Evolutionary conservation across 1,140 invertebrate genomes (phyloP), one percentile per base, ranked within the genome.

Genomic region (Tetramorium parvispinum): DNA sequence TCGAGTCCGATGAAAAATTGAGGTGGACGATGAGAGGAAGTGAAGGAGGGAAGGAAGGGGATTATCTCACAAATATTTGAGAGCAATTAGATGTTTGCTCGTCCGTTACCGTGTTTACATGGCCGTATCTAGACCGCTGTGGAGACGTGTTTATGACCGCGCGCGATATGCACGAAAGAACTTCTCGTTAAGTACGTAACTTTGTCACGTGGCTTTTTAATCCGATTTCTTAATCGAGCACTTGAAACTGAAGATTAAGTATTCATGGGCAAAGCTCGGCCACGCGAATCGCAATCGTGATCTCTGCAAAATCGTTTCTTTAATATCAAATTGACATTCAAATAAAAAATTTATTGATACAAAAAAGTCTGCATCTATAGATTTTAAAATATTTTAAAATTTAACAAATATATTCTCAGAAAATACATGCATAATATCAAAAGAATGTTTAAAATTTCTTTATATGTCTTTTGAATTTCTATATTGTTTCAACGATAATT

Each of bases 61-160:
- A 94, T 94, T 91, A 94, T 93, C 93, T 92, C 61, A 91, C 93
- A 94, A 94, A 94, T 94, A 93, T 94, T 94, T 94, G 93, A 93
- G 89, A 89, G 91, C 92, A 94, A 94, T 94, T 94, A 94, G 93
- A 86, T 94, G 93, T 94, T 94, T 94, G 91, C 93, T 82, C 90
- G 90, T 89, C 91, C 87, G 91, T 92, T 93, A 93, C 89, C 86
- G 79, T 93, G 92, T 93, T 93, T 93, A 91, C 92, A 92, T 88
- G 90, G 91, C 89, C 90, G 86, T 94, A 93, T 94, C 92, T 93
- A 92, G 93, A 91, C 89, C 91, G 88, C 55, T 68, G 32, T 32
- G 77, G 65, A 90, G 89, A 90, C 76, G 88, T 85, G 86, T 92
- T 92, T 92, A 88, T 86, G 88, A 78, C 76, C 78, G 43, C 61